A percentile compares a stretch with the other conserved stretches of the same genome.
Conservation (phyloP, 2,797 vertebrate species). For the Numenius phaeopus region DNA sequence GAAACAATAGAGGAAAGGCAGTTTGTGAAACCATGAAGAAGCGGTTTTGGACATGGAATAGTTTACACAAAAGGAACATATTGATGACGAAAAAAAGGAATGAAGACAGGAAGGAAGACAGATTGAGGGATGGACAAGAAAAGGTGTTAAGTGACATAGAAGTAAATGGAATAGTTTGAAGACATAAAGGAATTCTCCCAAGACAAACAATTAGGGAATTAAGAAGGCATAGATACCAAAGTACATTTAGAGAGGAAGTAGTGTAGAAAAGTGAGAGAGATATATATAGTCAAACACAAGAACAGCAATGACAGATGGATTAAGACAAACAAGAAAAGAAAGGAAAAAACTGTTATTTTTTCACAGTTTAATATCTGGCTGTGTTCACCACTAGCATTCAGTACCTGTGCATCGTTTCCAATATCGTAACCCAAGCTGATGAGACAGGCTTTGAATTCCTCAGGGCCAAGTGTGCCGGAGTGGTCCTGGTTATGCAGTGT, state of each 20-base stretch:
- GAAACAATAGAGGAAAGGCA: neutral
- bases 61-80: slow-evolving; percentile 9
- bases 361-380: slow-evolving; percentile 71
- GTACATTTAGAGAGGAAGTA: neutral
- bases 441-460: slow-evolving; percentile 99
- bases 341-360: slow-evolving; percentile 82
- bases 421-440: slow-evolving; percentile 99
- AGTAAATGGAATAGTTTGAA: slow-evolving; percentile 13
- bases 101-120: neutral
- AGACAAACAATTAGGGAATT: slow-evolving; percentile 2
- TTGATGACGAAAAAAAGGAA: neutral
- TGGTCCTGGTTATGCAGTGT: slow-evolving; percentile 91
- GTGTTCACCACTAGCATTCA: slow-evolving; percentile 79
- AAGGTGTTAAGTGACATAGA: slow-evolving; percentile 4
- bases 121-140: slow-evolving; percentile 48
- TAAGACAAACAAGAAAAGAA: slow-evolving; percentile 79
- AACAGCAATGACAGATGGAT: slow-evolving; percentile 69
- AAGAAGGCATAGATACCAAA: slow-evolving; percentile 5
- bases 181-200: slow-evolving; percentile 26
- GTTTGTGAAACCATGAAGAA: slow-evolving; percentile 44
- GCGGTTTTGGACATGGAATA: slow-evolving; percentile 7
- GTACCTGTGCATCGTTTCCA: slow-evolving; percentile 99
- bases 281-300: slow-evolving; percentile 3
- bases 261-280: neutral
- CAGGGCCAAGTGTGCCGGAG: slow-evolving; percentile 98